Evolutionary conservation across 1,140 invertebrate genomes (phyloP).

Genomic region (Cydia amplana): DNA sequence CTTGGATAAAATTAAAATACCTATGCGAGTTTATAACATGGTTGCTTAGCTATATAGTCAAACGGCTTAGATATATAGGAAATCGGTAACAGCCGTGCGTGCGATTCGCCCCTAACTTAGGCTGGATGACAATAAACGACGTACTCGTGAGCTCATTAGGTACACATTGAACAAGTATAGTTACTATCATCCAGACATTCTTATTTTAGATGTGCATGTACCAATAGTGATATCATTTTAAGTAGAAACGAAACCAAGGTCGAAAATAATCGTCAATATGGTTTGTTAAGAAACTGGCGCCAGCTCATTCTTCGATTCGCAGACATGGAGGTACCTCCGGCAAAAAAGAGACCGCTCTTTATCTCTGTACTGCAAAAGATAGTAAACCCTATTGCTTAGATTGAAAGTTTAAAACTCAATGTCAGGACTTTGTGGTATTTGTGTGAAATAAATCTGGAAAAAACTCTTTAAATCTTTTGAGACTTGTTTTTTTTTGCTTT

Average conservation of each 20-base stretch:
- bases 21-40: background rate
- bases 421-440: background rate
- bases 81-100: no score
- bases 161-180: background rate
- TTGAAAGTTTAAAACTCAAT: background rate
- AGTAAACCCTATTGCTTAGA: background rate
- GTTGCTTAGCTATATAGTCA: background rate
- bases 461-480: background rate
- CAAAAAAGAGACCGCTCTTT: background rate
- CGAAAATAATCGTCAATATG: slow-evolving; percentile 6
- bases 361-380: background rate
- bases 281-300: slow-evolving; percentile 22
- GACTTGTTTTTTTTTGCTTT: background rate
- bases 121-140: background rate
- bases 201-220: background rate
- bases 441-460: background rate
- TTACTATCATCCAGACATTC: background rate
- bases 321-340: slow-evolving; percentile 10
- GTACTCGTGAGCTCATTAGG: no score
- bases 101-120: background rate
- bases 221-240: background rate
- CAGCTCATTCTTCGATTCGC: slow-evolving; percentile 21
- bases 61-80: no score
- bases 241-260: background rate
- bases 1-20: background rate